Percentiles rank a stretch among this genome's conserved stretches.
Evolutionary conservation across 1,140 invertebrate genomes (phyloP).

Genomic region (Bombus waltoni): DNA sequence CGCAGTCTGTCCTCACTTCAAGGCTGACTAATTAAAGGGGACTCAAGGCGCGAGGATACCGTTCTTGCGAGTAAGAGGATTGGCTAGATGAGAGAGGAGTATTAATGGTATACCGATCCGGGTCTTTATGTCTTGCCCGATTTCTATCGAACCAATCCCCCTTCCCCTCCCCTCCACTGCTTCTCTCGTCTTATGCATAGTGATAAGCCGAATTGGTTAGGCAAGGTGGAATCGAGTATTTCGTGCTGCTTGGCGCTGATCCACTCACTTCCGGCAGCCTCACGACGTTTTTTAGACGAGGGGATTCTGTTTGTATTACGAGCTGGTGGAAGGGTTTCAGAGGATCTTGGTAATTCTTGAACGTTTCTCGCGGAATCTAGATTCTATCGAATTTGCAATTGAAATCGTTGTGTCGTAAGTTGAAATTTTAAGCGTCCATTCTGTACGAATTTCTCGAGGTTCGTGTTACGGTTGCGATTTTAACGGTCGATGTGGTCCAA

Average conservation of each 20-base stretch:
- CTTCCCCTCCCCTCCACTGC: not conserved
- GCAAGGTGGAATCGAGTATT: not conserved
- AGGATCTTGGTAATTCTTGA: too few species aligned
- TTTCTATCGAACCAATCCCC: slow-evolving; percentile 15
- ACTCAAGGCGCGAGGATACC: slow-evolving; percentile 59
- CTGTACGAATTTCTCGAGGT: too few species aligned
- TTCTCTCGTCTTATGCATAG: slow-evolving; percentile 25
- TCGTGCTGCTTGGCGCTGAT: not conserved
- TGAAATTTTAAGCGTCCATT: too few species aligned
- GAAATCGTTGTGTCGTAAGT: too few species aligned
- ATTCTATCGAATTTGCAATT: too few species aligned
- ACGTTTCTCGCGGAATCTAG: too few species aligned
- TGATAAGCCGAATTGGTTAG: slow-evolving; percentile 7
- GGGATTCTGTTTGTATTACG: not conserved
- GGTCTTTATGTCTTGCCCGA: slow-evolving; percentile 29
- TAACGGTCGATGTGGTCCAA: too few species aligned
- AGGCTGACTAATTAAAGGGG: slow-evolving; percentile 69
- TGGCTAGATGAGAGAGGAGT: slow-evolving; percentile 14
- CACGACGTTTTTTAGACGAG: not conserved
- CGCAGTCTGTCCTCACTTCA: slow-evolving; percentile 50
- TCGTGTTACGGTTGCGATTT: too few species aligned
- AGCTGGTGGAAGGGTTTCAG: too few species aligned
- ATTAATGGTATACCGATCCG: slow-evolving; percentile 63
- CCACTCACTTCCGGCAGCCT: not conserved
- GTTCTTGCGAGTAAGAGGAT: slow-evolving; percentile 1